Conservation (phyloP, 2,888 invertebrate species). For the Drosophila mayaguana region DNA sequence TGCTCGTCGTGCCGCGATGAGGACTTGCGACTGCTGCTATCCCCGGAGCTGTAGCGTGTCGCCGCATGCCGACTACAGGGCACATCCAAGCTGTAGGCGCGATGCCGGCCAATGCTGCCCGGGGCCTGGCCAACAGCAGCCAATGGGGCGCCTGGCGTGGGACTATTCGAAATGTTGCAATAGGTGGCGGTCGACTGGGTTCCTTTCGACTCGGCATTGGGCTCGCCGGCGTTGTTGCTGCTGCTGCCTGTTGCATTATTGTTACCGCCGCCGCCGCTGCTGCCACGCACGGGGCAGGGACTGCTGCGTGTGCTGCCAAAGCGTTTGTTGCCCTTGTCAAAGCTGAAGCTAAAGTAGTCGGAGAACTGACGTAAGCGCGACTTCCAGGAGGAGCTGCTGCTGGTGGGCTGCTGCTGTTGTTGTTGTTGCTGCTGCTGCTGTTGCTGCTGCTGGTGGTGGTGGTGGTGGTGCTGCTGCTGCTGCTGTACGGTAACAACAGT, state of each 20-base stretch:
- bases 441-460: conserved; percentile 51
- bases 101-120: conserved; percentile 59
- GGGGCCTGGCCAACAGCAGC: conserved; percentile 23
- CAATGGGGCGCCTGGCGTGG: conserved; percentile 60
- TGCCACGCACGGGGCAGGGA: conserved; percentile 78
- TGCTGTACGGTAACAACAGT: conserved; percentile 79
- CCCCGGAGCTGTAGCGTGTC: conserved; percentile 83
- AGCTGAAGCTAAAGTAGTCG: conserved; percentile 84
- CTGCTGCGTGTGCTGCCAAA: conserved; percentile 83
- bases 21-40: conserved; percentile 84
- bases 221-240: not conserved
- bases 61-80: conserved; percentile 77
- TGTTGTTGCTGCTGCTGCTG: conserved; percentile 64
- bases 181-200: conserved; percentile 55
- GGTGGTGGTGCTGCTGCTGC: conserved; percentile 36
- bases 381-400: conserved; percentile 80
- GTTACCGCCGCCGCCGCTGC: conserved; percentile 28
- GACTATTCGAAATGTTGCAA: conserved; percentile 84
- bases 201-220: conserved; percentile 2
- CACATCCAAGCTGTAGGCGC: conserved; percentile 85
- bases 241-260: conserved; percentile 42
- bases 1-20: conserved; percentile 83
- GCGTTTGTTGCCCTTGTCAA: conserved; percentile 84
- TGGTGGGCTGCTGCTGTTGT: conserved; percentile 45
- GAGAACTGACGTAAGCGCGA: conserved; percentile 85